A percentile compares a stretch with the other conserved stretches of the same genome.
Conservation (phyloP, 2,888 invertebrate genomes). For the Trichopoda pennipes region DNA sequence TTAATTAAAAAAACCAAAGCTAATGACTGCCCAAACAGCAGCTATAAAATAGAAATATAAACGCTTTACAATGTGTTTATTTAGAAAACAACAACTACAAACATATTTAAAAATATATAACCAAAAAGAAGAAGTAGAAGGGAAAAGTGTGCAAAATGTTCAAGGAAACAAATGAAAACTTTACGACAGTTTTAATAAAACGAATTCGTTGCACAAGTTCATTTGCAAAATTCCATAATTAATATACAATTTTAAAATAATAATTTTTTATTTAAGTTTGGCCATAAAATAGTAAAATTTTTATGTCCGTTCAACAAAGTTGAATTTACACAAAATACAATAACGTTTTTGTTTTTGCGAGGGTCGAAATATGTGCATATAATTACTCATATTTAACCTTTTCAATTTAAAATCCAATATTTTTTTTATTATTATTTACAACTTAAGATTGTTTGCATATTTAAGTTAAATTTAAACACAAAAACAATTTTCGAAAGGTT, state of each 20-base stretch:
- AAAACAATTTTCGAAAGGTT: too few species aligned
- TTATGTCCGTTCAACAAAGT: not conserved
- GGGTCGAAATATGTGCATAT: too few species aligned
- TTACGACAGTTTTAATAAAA: conserved; percentile 8
- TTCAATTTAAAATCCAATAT: too few species aligned
- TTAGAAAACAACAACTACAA: not conserved
- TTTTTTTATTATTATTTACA: too few species aligned
- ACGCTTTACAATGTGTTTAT: conserved; percentile 37
- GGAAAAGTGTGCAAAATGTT: conserved; percentile 8
- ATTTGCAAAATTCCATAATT: conserved; percentile 14
- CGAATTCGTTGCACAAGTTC: conserved; percentile 33
- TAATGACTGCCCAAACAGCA: conserved; percentile 59
- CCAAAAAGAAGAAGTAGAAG: not conserved
- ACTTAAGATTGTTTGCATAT: too few species aligned
- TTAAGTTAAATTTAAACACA: too few species aligned
- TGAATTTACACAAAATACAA: not conserved
- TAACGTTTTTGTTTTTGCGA: not conserved
- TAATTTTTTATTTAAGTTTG: not conserved
- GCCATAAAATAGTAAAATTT: not conserved
- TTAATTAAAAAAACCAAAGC: conserved; percentile 45
- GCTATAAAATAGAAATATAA: conserved; percentile 24
- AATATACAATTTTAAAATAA: not conserved
- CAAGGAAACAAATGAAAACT: conserved; percentile 34
- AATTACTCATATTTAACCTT: too few species aligned
- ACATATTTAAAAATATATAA: not conserved